Conservation (phyloP, 2,113 vertebrate genomes). For the Steatornis caripensis region DNA sequence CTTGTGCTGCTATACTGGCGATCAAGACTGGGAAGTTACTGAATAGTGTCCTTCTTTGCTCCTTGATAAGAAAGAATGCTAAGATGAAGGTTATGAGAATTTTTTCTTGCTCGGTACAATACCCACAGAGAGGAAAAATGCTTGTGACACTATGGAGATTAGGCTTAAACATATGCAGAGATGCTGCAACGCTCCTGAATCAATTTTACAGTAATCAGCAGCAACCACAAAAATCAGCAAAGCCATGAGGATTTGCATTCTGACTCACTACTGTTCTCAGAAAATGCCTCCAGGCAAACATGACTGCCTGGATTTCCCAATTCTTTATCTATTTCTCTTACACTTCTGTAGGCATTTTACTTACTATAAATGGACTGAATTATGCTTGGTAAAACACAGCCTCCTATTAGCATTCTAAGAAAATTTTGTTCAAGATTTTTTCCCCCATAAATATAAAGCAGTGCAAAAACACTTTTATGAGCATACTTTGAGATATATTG, state of each 20-base stretch:
- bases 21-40: not conserved
- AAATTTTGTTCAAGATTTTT: not conserved
- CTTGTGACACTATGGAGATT: conserved; percentile 12
- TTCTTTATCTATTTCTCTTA: conserved; percentile 1
- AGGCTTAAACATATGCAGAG: conserved; percentile 32
- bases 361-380: not conserved
- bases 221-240: conserved; percentile 19
- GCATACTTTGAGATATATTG: not conserved
- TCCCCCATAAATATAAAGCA: not conserved
- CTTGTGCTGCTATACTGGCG: not conserved
- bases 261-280: not conserved
- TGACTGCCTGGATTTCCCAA: conserved; percentile 35
- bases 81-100: not conserved
- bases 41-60: not conserved
- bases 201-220: conserved; percentile 48
- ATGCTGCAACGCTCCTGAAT: conserved; percentile 10
- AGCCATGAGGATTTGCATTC: conserved; percentile 28
- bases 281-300: conserved; percentile 28
- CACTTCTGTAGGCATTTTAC: not conserved
- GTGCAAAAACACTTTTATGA: not conserved
- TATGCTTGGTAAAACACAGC: not conserved
- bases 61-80: not conserved
- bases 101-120: not conserved
- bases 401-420: not conserved
- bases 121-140: not conserved